phyloP scores from a whole-genome alignment of 2,888 invertebrate species.

The Bruchidius siliquastri region DNA sequence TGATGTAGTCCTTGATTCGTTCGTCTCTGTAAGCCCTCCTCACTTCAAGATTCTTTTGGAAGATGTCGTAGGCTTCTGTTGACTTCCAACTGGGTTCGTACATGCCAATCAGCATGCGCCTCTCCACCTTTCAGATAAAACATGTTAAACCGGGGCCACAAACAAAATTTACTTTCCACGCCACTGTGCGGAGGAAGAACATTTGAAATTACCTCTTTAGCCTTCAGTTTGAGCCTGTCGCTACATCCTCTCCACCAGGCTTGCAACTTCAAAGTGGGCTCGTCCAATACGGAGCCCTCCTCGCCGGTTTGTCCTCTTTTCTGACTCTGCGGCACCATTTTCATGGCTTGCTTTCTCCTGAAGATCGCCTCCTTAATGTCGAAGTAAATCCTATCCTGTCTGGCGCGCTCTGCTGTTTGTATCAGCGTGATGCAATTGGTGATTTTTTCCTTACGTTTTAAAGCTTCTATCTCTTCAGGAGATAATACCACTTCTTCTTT shows the following conservation, averaged over 20 bases:
- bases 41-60: constrained; percentile 49
- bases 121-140: constrained; percentile 4
- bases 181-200: too few relatives aligned
- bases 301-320: constrained; percentile 1
- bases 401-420: constrained; percentile 50
- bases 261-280: constrained; percentile 41
- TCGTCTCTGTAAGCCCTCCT: constrained; percentile 49
- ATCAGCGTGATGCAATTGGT: constrained; percentile 40
- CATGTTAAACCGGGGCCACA: neutral
- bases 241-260: constrained; percentile 48
- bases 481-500: constrained; percentile 9
- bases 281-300: neutral
- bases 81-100: constrained; percentile 51
- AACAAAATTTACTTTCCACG: too few relatives aligned
- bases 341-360: constrained; percentile 4
- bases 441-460: constrained; percentile 25
- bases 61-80: constrained; percentile 47
- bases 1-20: constrained; percentile 48
- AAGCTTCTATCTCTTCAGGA: constrained; percentile 23
- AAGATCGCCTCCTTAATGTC: constrained; percentile 6
- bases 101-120: constrained; percentile 55
- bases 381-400: constrained; percentile 41
- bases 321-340: constrained; percentile 1
- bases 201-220: constrained; percentile 41
- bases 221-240: constrained; percentile 44